These are phyloP conservation scores for Dreissena polymorpha DNA, from an alignment of 1,140 invertebrate species.

Conservation along the genomic window DNA sequence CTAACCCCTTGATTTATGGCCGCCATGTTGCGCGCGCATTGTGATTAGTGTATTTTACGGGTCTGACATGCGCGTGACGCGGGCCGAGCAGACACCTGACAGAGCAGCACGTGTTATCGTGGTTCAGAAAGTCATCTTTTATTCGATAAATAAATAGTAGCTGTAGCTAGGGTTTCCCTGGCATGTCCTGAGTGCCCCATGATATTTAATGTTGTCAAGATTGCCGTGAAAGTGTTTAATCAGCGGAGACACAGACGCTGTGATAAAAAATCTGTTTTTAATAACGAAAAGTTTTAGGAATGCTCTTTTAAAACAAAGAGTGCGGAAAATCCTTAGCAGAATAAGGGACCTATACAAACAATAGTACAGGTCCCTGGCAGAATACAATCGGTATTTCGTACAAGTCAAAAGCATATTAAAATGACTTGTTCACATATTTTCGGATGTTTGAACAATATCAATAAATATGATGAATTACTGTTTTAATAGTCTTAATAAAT, in stretches of 20 bases:
- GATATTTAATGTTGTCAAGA: neutral
- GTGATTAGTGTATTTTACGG: neutral
- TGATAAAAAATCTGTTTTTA: too few relatives aligned
- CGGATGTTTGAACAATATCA: too few relatives aligned
- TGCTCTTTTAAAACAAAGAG: too few relatives aligned
- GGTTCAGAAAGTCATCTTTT: constrained; percentile 20
- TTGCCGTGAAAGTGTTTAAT: neutral
- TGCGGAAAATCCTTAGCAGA: too few relatives aligned
- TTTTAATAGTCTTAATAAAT: too few relatives aligned
- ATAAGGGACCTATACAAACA: too few relatives aligned
- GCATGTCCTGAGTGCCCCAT: neutral
- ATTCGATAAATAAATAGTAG: constrained; percentile 6
- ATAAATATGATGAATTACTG: too few relatives aligned
- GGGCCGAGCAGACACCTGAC: constrained; percentile 32
- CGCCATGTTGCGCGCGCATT: constrained; percentile 15
- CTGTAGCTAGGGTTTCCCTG: neutral
- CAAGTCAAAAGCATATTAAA: too few relatives aligned
- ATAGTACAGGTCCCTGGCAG: too few relatives aligned
- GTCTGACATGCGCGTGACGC: constrained; percentile 51
- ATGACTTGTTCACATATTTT: too few relatives aligned
- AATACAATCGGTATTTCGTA: too few relatives aligned
- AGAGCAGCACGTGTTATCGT: constrained; percentile 29
- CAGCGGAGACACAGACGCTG: neutral
- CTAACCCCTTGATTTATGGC: constrained; percentile 41
- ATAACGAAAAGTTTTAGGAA: too few relatives aligned